phyloP scores from a whole-genome alignment of 2,797 vertebrate genomes.

The Myotis daubentonii region DNA sequence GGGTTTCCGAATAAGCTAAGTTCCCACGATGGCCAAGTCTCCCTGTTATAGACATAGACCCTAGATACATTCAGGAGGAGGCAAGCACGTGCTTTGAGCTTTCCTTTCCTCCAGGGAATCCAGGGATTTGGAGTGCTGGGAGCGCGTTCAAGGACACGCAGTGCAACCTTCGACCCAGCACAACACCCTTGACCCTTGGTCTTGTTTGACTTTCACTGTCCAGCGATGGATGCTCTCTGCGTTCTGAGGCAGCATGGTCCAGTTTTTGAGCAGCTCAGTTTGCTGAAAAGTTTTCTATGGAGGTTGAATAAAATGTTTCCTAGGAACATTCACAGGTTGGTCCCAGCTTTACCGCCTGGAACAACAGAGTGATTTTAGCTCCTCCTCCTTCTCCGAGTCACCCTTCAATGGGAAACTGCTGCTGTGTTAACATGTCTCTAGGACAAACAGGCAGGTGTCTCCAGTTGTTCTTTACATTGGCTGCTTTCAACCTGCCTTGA shows the following conservation, averaged over 20 bases:
- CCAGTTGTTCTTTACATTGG: neutral
- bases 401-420: neutral
- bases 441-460: neutral
- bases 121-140: neutral
- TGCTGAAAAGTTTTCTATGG: neutral
- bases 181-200: neutral
- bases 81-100: neutral
- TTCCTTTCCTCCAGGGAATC: neutral
- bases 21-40: neutral
- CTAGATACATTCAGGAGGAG: neutral
- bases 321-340: neutral
- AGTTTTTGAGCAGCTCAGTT: neutral
- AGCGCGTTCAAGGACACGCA: neutral
- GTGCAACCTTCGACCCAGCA: accelerated
- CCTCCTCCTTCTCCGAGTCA: neutral
- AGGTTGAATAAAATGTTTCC: neutral
- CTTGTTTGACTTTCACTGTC: neutral
- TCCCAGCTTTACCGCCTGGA: neutral
- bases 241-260: neutral
- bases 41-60: neutral
- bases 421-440: neutral
- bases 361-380: neutral
- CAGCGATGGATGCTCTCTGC: neutral
- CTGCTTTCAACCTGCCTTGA: too few species aligned
- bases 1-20: neutral